phyloP scores from a whole-genome alignment of 2,888 invertebrate genomes.

The Xestobium rufovillosum region DNA sequence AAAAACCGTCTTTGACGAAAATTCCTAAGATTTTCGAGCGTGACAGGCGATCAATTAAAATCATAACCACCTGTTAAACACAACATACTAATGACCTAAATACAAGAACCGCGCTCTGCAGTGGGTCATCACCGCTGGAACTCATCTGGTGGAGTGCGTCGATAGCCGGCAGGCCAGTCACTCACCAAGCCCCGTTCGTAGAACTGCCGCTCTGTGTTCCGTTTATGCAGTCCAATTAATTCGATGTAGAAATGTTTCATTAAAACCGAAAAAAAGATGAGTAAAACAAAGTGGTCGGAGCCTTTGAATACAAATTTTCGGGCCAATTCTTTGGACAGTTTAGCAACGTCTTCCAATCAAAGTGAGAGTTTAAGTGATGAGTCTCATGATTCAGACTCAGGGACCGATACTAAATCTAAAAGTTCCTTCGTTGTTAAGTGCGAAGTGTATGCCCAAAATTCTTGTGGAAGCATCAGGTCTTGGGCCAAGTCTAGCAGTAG shows the following conservation, averaged over 20 bases:
- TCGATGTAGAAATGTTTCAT: no score
- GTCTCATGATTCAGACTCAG: constrained; percentile 55
- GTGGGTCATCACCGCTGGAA: constrained; percentile 41
- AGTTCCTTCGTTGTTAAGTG: constrained; percentile 39
- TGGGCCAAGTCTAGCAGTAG: constrained; percentile 28
- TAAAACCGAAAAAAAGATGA: no score
- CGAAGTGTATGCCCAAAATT: constrained; percentile 38
- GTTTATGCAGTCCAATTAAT: no score
- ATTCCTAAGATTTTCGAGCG: no score
- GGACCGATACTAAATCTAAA: constrained; percentile 48
- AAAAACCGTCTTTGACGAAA: no score
- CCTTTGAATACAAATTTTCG: constrained; percentile 25
- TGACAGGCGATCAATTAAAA: no score
- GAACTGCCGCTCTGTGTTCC: no score
- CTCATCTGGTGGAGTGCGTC: constrained; percentile 31
- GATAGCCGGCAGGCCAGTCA: constrained; percentile 5
- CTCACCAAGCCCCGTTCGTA: no score
- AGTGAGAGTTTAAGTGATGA: constrained; percentile 55
- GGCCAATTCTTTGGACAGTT: constrained; percentile 58
- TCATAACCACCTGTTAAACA: no score
- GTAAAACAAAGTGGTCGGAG: constrained; percentile 28
- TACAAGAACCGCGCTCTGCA: no score
- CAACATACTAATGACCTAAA: no score
- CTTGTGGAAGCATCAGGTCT: constrained; percentile 33
- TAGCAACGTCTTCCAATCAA: constrained; percentile 61